Percentiles rank a stretch among this genome's conserved stretches.
phyloP scores from a whole-genome alignment of 2,888 invertebrate genomes.

The Eulithis prunata region DNA sequence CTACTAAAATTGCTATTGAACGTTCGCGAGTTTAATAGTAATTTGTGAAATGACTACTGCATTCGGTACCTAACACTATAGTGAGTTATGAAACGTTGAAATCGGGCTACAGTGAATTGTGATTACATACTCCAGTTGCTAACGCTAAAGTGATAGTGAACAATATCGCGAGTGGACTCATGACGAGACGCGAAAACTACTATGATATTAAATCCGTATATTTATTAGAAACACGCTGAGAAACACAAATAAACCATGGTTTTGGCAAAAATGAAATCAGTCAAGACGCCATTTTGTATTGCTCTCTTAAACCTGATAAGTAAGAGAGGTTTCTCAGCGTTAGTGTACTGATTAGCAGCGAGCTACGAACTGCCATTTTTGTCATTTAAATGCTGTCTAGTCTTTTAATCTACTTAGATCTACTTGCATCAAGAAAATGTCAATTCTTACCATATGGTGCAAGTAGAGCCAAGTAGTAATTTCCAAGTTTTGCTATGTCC shows the following conservation, averaged over 20 bases:
- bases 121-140: neutral
- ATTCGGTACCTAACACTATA: conserved; percentile 1
- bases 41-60: conserved; percentile 17
- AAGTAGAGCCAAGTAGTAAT: neutral
- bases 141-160: conserved; percentile 6
- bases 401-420: conserved; percentile 28
- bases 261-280: neutral
- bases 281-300: neutral
- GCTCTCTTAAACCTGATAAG: conserved; percentile 10
- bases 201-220: conserved; percentile 17
- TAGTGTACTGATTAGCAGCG: conserved; percentile 22
- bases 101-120: conserved; percentile 8
- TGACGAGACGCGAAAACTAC: conserved; percentile 11
- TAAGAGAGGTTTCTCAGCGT: conserved; percentile 16
- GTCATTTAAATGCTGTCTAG: conserved; percentile 30
- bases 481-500: conserved; percentile 19
- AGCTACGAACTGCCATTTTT: conserved; percentile 30
- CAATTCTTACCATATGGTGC: neutral
- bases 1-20: conserved; percentile 59
- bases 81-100: conserved; percentile 4
- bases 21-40: conserved; percentile 44
- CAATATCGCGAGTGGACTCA: conserved; percentile 4
- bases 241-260: neutral
- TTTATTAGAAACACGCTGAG: conserved; percentile 8
- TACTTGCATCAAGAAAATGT: neutral